Evolutionary conservation across 2,797 vertebrate species (phyloP).

Genomic region (Stomatorhinus walkeri): DNA sequence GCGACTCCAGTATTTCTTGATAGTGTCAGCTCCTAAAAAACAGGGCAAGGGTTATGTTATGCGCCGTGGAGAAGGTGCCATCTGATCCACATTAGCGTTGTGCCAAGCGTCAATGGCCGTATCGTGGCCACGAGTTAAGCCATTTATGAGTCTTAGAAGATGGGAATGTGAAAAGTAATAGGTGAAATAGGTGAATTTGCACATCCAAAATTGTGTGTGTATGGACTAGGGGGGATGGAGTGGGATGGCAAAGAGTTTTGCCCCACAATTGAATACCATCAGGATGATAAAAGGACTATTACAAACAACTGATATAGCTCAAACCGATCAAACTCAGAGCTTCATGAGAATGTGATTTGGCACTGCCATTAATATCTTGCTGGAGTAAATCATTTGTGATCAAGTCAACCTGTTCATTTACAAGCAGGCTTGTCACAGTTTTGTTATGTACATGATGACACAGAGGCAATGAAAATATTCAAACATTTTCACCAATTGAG

Average conservation of each 20-base stretch:
- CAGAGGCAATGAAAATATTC: not conserved
- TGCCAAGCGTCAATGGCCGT: not conserved
- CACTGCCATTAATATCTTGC: not conserved
- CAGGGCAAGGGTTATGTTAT: not conserved
- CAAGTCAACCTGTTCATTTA: not conserved
- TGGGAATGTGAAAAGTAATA: not conserved
- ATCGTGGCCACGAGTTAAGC: not conserved
- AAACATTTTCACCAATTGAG: not conserved
- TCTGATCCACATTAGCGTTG: not conserved
- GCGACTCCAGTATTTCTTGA: constrained; percentile 98
- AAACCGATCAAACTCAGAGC: not conserved
- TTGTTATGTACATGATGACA: not conserved
- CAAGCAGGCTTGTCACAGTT: not conserved
- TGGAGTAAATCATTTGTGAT: constrained; percentile 3
- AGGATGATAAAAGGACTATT: not conserved
- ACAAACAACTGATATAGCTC: constrained; percentile 1
- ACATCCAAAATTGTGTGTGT: not conserved
- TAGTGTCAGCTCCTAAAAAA: constrained; percentile 82
- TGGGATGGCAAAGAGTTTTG: not conserved
- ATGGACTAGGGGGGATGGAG: not conserved
- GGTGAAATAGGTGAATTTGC: not conserved
- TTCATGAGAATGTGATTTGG: not conserved
- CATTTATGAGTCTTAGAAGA: not conserved
- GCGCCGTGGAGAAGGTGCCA: not conserved
- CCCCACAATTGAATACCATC: not conserved